Percentiles rank a stretch among this genome's conserved stretches.
Conservation (phyloP, 2,888 invertebrate genomes). For the Nomada ruficornis region DNA sequence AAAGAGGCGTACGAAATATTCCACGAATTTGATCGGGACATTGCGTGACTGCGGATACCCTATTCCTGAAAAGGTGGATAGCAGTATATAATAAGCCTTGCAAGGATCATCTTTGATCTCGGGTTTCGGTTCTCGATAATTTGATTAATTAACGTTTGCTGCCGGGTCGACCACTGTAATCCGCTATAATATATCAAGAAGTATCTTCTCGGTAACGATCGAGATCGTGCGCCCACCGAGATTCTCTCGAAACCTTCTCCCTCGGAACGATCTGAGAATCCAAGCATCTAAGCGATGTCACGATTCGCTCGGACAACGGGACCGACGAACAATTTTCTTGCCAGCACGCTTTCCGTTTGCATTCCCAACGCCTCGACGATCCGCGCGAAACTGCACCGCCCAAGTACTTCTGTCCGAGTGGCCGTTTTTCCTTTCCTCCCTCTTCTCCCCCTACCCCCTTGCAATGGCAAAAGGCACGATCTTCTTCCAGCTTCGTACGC, state of each 20-base stretch:
- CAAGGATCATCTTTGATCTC: slow-evolving; percentile 62
- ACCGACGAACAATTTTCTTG: too few relatives aligned
- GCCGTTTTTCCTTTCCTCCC: neutral
- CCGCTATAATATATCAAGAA: slow-evolving; percentile 74
- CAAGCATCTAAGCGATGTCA: too few relatives aligned
- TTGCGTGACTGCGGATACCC: slow-evolving; percentile 78
- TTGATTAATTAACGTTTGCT: slow-evolving; percentile 80
- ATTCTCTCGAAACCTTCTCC: neutral
- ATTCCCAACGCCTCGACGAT: too few relatives aligned
- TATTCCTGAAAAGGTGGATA: slow-evolving; percentile 73
- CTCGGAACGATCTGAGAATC: slow-evolving; percentile 20
- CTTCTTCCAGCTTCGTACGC: slow-evolving; percentile 35
- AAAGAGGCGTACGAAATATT: slow-evolving; percentile 73
- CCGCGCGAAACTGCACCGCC: neutral
- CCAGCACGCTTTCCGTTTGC: too few relatives aligned
- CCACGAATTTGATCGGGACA: slow-evolving; percentile 80
- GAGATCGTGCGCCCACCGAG: too few relatives aligned
- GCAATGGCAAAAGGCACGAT: slow-evolving; percentile 10
- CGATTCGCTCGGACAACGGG: too few relatives aligned
- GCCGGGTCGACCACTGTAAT: slow-evolving; percentile 77
- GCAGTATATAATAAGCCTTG: slow-evolving; percentile 71
- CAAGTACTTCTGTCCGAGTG: neutral
- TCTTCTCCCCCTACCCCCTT: too few relatives aligned
- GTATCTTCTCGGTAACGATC: slow-evolving; percentile 41
- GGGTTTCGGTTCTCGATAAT: slow-evolving; percentile 75